These are phyloP conservation scores for Eulacestoma nigropectus DNA, from an alignment of 2,113 vertebrate genomes.

Conservation along the genomic window DNA sequence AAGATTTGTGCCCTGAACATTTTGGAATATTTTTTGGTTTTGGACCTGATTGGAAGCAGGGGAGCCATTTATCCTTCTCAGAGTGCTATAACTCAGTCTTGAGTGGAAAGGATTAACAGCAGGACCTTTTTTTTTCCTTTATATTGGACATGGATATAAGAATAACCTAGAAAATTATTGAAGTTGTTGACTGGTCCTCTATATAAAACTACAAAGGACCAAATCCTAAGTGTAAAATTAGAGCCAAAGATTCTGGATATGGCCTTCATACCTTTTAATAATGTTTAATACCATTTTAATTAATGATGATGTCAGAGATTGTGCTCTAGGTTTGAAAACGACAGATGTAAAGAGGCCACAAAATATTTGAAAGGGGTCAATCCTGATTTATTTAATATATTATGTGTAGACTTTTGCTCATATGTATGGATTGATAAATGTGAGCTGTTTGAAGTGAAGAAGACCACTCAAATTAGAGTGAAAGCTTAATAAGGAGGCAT, in stretches of 20 bases:
- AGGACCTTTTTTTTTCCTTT: neutral
- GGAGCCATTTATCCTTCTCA: neutral
- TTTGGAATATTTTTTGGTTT: neutral
- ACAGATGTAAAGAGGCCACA: neutral
- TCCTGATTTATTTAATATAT: neutral
- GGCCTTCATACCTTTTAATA: neutral
- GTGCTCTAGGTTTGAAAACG: neutral
- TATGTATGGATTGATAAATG: neutral
- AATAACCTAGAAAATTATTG: neutral
- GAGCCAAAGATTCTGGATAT: neutral
- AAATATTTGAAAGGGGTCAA: neutral
- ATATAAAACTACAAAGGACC: neutral
- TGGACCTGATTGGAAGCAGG: neutral
- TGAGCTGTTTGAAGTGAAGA: neutral
- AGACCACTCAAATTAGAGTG: rapidly evolving
- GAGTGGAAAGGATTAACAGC: neutral
- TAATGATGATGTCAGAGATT: neutral
- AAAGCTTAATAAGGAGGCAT: neutral
- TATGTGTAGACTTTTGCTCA: neutral
- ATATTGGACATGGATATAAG: neutral
- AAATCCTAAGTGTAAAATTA: neutral
- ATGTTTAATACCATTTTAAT: neutral
- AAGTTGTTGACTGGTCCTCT: neutral
- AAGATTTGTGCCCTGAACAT: neutral
- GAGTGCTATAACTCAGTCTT: neutral